These are phyloP conservation scores for Aphelocoma californica DNA, from an alignment of 2,797 vertebrate genomes.

Conservation along the genomic window DNA sequence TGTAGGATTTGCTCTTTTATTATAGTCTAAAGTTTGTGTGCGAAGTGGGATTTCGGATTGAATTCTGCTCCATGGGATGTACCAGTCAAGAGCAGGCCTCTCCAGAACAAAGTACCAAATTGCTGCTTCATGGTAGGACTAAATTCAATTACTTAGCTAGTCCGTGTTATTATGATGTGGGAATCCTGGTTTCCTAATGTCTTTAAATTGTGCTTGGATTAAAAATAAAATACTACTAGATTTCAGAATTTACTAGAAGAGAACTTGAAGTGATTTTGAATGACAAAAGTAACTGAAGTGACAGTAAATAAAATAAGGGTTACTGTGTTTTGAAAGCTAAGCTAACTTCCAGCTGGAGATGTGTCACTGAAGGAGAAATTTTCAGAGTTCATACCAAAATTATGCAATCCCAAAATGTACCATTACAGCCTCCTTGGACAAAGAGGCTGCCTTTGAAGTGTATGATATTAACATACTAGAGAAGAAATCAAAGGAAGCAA, in stretches of 20 bases:
- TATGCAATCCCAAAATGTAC: background rate
- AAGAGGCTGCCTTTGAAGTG: conserved; percentile 27
- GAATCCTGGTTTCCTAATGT: background rate
- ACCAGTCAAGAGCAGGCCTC: background rate
- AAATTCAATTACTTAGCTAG: background rate
- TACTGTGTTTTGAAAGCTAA: background rate
- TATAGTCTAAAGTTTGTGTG: background rate
- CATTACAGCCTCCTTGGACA: background rate
- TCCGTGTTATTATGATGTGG: background rate
- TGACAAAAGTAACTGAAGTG: background rate
- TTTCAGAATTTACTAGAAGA: background rate
- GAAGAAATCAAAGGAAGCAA: conserved; percentile 42
- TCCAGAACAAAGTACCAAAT: background rate
- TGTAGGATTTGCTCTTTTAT: background rate
- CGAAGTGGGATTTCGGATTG: background rate
- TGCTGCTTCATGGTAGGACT: background rate
- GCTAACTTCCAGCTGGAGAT: background rate
- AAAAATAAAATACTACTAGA: background rate
- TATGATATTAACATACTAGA: background rate
- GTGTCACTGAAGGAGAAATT: background rate
- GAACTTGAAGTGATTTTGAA: background rate
- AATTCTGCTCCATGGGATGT: background rate
- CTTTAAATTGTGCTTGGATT: background rate
- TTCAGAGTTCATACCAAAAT: background rate
- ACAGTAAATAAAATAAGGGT: background rate